phyloP scores from a whole-genome alignment of 2,797 vertebrate species.

The Sebastolobus altivelis region DNA sequence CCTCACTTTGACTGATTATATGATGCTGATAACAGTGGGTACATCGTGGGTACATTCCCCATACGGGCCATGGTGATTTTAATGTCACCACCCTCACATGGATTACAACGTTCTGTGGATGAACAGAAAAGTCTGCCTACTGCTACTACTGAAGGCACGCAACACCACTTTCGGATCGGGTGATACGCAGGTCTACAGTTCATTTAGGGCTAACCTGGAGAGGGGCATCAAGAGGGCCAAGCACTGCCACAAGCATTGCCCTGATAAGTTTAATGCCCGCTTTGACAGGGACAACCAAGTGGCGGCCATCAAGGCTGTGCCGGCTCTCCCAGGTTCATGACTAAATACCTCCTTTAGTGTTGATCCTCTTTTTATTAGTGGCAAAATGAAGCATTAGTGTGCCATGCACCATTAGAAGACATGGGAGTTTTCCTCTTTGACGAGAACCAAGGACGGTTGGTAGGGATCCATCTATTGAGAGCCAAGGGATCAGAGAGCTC shows the following conservation, averaged over 20 bases:
- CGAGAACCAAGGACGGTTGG: slow-evolving; percentile 17
- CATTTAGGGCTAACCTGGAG: background rate
- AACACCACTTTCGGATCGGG: background rate
- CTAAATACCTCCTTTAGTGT: slow-evolving; percentile 3
- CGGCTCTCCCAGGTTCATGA: background rate
- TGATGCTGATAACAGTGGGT: background rate
- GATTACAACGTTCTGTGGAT: background rate
- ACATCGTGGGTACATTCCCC: background rate
- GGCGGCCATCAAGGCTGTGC: background rate
- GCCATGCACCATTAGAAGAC: background rate
- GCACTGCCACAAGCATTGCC: background rate
- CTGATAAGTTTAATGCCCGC: background rate
- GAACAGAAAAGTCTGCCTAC: background rate
- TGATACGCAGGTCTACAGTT: background rate
- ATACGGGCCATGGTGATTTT: background rate
- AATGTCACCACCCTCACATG: background rate
- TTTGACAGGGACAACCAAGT: background rate
- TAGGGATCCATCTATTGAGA: slow-evolving; percentile 36
- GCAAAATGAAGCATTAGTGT: background rate
- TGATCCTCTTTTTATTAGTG: slow-evolving; percentile 1
- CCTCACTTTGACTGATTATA: background rate
- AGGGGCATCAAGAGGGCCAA: background rate
- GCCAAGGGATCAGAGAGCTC: slow-evolving; percentile 55
- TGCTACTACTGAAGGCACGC: background rate
- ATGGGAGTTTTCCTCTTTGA: slow-evolving; percentile 36